A percentile compares a stretch with the other conserved stretches of the same genome.
Conservation (phyloP, 2,113 vertebrate genomes). For the Burhinus bistriatus region DNA sequence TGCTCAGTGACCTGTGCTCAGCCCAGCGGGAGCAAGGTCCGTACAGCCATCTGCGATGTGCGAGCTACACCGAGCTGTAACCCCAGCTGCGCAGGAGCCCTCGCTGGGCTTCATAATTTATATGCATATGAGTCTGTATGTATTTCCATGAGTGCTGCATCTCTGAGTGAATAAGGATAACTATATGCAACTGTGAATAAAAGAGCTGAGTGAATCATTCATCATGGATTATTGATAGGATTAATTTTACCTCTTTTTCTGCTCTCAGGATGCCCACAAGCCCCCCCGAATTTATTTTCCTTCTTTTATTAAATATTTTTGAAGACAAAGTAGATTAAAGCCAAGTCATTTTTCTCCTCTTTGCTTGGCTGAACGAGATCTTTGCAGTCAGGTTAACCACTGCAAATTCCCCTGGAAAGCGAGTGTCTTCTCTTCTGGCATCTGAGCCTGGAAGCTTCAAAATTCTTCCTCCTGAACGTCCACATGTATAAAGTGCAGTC, state of each 20-base stretch:
- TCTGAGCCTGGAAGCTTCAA: background rate
- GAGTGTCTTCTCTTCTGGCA: background rate
- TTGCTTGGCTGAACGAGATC: background rate
- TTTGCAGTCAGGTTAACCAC: background rate
- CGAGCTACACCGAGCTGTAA: background rate
- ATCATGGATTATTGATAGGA: slow-evolving; percentile 44
- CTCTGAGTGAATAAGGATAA: background rate
- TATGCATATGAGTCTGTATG: background rate
- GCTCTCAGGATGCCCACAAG: background rate
- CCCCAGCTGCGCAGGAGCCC: background rate
- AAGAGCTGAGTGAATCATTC: slow-evolving; percentile 37
- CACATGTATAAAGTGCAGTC: background rate
- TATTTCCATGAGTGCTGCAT: background rate
- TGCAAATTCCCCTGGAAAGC: background rate
- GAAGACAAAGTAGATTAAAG: background rate
- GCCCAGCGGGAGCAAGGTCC: accelerated
- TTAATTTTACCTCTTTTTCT: slow-evolving; percentile 43
- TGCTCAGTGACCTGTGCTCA: background rate
- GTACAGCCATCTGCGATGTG: accelerated
- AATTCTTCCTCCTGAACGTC: background rate
- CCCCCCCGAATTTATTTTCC: background rate
- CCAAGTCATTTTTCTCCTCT: background rate
- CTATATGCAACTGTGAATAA: slow-evolving; percentile 4
- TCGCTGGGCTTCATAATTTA: background rate
- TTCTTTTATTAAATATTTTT: background rate